Evolutionary conservation across 2,888 invertebrate species (phyloP), one percentile per base, ranked within the genome.

Genomic region (Alsophila aescularia): DNA sequence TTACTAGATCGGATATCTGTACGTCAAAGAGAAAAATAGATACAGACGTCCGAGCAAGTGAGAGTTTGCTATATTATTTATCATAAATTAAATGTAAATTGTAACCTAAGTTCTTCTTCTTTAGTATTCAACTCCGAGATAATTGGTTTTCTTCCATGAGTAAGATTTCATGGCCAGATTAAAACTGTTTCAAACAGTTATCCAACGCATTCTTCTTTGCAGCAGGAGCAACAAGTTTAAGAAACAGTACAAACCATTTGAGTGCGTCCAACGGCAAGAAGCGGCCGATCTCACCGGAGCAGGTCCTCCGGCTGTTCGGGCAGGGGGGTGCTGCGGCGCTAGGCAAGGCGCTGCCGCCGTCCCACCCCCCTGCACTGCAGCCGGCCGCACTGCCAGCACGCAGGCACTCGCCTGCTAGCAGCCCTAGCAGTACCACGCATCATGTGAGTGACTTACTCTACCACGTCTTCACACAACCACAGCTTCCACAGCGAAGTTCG

Each of bases 241-340:
- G 90, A 29, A 90, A 90, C 68, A 90, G 90, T 67, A 87, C 87
- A 41, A 90, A 84, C 64, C 93, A 93, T 75, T 84, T 93, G 69
- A 93, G 93, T 73, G 92, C 92, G 34, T 91, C 92, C 13, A 80
- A 94, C 79, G 93, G 93, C 80, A 96, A 95, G 87, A 96, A 96
- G 83, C 92, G 95, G 58, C 95, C 96, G 60, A 96, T 97, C 67
- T 96, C 96, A 41, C 97, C 97, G 60, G 97, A 97, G 91, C 96
- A 97, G 90, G 95, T 95, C 74, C 87, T 95, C 72, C 93, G 95
- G 81, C 82, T 94, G 79, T 93, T 94, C 70, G 94, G 94, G 60
- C 92, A 92, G 69, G 91, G 91, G 14, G 90, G 90, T 9, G 86
- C 90, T 10, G 89, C 91, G 40, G 90, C 90, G 61, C 77, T 91